A percentile compares a stretch with the other conserved stretches of the same genome.
Evolutionary conservation across 2,113 vertebrate species (phyloP).

Genomic region (Macroglossus sobrinus): DNA sequence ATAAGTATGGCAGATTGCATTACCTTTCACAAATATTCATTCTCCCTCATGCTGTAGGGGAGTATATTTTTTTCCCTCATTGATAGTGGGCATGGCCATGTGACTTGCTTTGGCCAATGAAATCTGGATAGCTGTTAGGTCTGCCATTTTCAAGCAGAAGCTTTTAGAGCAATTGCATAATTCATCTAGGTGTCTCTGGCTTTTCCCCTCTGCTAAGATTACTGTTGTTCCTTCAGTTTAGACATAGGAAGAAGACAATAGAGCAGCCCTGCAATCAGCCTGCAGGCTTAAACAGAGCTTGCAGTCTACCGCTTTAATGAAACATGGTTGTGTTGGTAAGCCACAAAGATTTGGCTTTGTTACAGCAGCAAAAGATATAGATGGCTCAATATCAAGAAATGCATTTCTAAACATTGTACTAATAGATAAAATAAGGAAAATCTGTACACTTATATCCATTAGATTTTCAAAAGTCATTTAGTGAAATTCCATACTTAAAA

Average conservation of each 20-base stretch:
- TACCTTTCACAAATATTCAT: background rate
- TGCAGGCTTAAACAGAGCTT: background rate
- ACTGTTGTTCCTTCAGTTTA: background rate
- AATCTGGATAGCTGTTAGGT: background rate
- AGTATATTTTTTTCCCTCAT: background rate
- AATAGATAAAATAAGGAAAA: background rate
- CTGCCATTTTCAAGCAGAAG: background rate
- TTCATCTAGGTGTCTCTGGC: background rate
- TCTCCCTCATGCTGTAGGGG: background rate
- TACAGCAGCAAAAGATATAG: background rate
- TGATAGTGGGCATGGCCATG: background rate
- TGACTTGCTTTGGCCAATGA: background rate
- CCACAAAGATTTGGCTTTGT: background rate
- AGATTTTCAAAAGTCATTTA: background rate
- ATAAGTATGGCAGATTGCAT: background rate
- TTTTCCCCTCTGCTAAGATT: background rate
- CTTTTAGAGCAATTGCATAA: background rate
- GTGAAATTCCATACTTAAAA: background rate
- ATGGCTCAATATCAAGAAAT: background rate
- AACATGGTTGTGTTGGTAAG: background rate
- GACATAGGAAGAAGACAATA: background rate
- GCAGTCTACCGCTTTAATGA: background rate
- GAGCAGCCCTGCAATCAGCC: background rate
- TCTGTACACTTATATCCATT: background rate
- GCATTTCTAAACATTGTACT: background rate